Percentiles rank a stretch among this genome's conserved stretches.
phyloP scores from a whole-genome alignment of 2,797 vertebrate genomes.

The Neoniphon sammara region DNA sequence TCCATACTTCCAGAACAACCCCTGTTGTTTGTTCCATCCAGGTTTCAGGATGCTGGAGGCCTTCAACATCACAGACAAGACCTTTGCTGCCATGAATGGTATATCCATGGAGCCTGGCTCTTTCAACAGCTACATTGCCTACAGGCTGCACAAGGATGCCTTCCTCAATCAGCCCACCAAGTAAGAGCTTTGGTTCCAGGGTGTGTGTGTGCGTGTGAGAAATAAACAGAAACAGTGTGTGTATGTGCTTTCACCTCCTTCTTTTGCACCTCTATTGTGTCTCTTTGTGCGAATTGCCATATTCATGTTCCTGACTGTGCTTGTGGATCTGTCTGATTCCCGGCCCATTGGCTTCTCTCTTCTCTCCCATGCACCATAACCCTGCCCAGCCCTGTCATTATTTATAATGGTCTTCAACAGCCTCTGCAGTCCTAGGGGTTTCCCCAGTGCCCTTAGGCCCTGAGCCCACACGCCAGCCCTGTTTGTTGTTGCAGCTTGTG shows the following conservation, averaged over 20 bases:
- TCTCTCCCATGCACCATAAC: conserved; percentile 56
- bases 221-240: conserved; percentile 10
- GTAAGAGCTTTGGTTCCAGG: conserved; percentile 81
- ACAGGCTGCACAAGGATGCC: conserved; percentile 94
- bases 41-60: conserved; percentile 98
- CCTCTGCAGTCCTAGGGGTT: conserved; percentile 41
- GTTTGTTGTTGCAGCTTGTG: conserved; percentile 63
- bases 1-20: conserved; percentile 10
- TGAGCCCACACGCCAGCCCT: conserved; percentile 14
- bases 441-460: conserved; percentile 45
- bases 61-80: conserved; percentile 96
- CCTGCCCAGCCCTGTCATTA: conserved; percentile 59
- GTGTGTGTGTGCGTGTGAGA: conserved; percentile 22
- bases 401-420: conserved; percentile 65
- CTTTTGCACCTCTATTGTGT: not conserved
- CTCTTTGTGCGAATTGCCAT: not conserved
- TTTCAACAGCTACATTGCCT: conserved; percentile 93
- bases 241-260: not conserved
- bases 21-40: conserved; percentile 65
- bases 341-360: conserved; percentile 33
- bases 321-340: conserved; percentile 26
- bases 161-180: conserved; percentile 92
- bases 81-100: conserved; percentile 91
- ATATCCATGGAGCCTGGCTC: conserved; percentile 96
- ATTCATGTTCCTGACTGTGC: not conserved